Evolutionary conservation across 2,888 invertebrate genomes (phyloP).

Genomic region (Caenorhabditis macrosperma): DNA sequence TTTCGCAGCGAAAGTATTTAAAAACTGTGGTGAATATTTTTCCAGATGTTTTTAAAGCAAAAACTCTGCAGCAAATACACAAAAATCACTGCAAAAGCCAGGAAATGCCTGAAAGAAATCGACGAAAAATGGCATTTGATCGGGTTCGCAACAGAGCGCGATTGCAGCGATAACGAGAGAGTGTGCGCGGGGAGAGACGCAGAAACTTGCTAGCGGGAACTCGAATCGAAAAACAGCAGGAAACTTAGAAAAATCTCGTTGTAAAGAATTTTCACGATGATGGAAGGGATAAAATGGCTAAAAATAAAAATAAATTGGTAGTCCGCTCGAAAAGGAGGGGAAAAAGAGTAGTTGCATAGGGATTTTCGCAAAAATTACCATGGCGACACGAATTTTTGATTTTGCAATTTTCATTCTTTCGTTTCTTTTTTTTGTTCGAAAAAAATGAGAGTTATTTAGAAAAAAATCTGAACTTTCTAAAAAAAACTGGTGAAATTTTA

Average conservation of each 20-base stretch:
- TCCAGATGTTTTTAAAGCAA: not conserved
- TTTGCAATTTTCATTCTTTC: not conserved
- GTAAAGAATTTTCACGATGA: no score
- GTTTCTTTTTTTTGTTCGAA: not conserved
- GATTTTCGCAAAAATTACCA: no score
- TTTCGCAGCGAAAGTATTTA: not conserved
- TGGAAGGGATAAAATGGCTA: no score
- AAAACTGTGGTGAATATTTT: not conserved
- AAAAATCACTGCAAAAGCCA: constrained; percentile 1
- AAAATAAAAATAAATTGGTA: not conserved
- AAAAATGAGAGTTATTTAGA: no score
- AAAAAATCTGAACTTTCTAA: no score
- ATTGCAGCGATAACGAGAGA: constrained; percentile 19
- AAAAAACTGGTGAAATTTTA: no score
- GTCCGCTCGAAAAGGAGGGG: no score
- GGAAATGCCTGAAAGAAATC: constrained; percentile 15
- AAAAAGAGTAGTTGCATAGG: no score
- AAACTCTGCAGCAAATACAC: not conserved
- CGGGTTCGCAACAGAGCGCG: constrained; percentile 21
- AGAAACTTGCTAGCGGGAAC: constrained; percentile 19
- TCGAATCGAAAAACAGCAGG: not conserved
- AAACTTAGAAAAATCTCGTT: no score
- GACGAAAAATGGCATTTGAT: constrained; percentile 9
- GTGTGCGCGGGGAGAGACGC: constrained; percentile 14
- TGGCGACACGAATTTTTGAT: constrained; percentile 3